Conservation (phyloP, 2,113 vertebrate species). For the Pluvianellus socialis region DNA sequence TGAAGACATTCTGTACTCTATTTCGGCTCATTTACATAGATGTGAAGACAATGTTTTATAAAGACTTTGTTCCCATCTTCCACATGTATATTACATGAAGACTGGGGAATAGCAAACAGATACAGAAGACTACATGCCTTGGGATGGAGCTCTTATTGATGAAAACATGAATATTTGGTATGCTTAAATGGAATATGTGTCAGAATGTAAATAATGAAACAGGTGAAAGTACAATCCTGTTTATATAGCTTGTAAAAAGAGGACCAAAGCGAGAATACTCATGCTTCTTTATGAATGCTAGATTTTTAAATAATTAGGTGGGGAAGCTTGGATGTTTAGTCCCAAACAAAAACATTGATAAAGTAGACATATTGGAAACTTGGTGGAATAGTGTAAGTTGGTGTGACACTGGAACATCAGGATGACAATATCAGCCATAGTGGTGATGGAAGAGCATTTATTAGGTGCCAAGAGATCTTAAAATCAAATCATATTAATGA, state of each 20-base stretch:
- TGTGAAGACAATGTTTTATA: background rate
- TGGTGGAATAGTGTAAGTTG: background rate
- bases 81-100: background rate
- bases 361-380: background rate
- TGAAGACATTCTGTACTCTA: background rate
- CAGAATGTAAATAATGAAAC: background rate
- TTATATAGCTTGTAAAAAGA: background rate
- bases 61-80: background rate
- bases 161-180: background rate
- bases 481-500: background rate
- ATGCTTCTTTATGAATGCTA: background rate
- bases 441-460: background rate
- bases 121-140: background rate
- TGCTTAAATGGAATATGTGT: background rate
- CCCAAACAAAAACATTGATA: background rate
- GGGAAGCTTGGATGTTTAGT: background rate
- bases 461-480: background rate
- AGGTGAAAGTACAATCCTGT: background rate
- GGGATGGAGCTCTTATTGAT: background rate
- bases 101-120: accelerated
- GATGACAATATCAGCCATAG: background rate
- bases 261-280: background rate
- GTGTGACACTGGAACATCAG: background rate
- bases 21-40: background rate
- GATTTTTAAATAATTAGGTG: background rate